These are phyloP conservation scores for Burhinus oedicnemus DNA, from an alignment of 2,113 vertebrate species.

Conservation along the genomic window DNA sequence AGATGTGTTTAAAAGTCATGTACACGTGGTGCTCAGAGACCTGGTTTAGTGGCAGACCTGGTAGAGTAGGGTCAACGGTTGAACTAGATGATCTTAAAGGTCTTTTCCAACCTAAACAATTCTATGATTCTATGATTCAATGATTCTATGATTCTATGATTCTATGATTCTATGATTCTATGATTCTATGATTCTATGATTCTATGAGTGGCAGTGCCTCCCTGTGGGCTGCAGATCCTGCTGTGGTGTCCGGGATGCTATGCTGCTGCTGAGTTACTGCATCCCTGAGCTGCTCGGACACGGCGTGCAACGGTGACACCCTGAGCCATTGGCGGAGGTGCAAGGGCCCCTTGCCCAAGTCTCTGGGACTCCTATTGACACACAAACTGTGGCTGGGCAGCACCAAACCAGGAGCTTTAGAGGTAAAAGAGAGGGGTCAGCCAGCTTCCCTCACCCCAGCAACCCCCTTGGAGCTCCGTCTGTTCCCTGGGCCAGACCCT, in stretches of 20 bases:
- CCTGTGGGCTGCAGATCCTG: neutral
- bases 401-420: neutral
- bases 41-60: no score
- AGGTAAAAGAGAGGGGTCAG: neutral
- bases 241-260: neutral
- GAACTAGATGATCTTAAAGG: no score
- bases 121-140: no score
- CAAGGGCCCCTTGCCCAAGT: neutral
- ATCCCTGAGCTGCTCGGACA: neutral
- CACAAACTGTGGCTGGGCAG: neutral
- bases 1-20: no score
- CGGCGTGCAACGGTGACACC: fast-evolving
- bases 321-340: fast-evolving
- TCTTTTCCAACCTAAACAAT: no score
- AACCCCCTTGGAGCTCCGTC: neutral
- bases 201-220: neutral
- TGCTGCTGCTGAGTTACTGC: neutral
- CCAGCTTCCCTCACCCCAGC: neutral
- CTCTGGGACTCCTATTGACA: neutral
- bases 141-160: no score
- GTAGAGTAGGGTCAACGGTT: no score
- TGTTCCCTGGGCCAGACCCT: neutral
- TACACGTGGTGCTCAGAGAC: no score
- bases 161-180: no score
- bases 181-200: no score